Percentiles rank a stretch among this genome's conserved stretches.
phyloP scores from a whole-genome alignment of 2,888 invertebrate species.

The Drosophila pseudotakahashii region DNA sequence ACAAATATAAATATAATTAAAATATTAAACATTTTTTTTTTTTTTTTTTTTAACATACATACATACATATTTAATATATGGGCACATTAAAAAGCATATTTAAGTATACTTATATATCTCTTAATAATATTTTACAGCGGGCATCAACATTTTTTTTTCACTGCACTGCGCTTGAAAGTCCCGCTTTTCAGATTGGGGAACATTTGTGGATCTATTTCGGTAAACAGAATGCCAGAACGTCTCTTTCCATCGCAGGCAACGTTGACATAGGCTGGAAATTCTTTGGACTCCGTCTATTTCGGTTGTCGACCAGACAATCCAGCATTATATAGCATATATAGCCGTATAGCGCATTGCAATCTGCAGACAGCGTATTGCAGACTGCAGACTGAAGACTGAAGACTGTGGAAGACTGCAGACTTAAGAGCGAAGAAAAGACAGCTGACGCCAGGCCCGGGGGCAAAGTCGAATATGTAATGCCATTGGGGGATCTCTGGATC shows the following conservation, averaged over 20 bases:
- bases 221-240: constrained; percentile 29
- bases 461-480: constrained; percentile 35
- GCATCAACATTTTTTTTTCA: background rate
- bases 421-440: constrained; percentile 24
- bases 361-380: constrained; percentile 17
- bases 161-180: constrained; percentile 15
- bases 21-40: too few species aligned
- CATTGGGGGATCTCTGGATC: constrained; percentile 5
- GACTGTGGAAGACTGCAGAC: constrained; percentile 4
- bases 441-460: constrained; percentile 36
- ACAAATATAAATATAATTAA: too few species aligned
- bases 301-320: constrained; percentile 30
- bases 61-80: too few species aligned
- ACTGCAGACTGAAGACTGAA: constrained; percentile 9
- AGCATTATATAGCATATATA: constrained; percentile 4
- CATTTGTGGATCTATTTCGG: constrained; percentile 60
- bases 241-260: constrained; percentile 43
- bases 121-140: background rate
- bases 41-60: too few species aligned
- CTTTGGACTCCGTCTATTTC: constrained; percentile 48
- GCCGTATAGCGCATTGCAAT: constrained; percentile 2
- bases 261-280: constrained; percentile 75
- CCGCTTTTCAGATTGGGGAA: constrained; percentile 24
- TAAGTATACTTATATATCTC: background rate
- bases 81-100: too few species aligned